A percentile compares a stretch with the other conserved stretches of the same genome.
Evolutionary conservation across 2,888 invertebrate species (phyloP).

Genomic region (Phaonia tiefii): DNA sequence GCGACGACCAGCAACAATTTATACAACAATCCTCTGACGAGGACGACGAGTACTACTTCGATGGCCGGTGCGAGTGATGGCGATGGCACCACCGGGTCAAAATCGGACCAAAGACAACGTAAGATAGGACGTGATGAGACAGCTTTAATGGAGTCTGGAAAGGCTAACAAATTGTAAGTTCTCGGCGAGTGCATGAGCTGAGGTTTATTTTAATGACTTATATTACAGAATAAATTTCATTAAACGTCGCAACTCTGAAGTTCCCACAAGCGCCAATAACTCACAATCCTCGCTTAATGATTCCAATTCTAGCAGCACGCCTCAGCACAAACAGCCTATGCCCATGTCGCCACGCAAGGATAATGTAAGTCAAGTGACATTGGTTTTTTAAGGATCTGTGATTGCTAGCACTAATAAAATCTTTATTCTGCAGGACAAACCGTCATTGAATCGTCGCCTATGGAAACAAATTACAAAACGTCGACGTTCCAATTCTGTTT

Average conservation of each 20-base stretch:
- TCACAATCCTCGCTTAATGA: conserved; percentile 79
- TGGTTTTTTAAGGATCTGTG: not conserved
- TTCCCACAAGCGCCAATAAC: conserved; percentile 73
- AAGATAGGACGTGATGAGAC: conserved; percentile 76
- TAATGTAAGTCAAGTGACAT: conserved; percentile 74
- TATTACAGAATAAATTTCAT: conserved; percentile 78
- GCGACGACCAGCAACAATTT: conserved; percentile 71
- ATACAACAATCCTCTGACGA: conserved; percentile 73
- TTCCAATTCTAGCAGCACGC: conserved; percentile 76
- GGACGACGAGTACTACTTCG: conserved; percentile 80
- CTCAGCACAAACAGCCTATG: conserved; percentile 69
- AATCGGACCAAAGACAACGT: conserved; percentile 64
- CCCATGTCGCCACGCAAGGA: conserved; percentile 80
- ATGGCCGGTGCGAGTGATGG: conserved; percentile 75
- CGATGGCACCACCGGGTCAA: conserved; percentile 63
- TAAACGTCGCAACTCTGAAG: conserved; percentile 79
- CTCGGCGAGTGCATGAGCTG: not conserved
- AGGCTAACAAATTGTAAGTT: conserved; percentile 80
- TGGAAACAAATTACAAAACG: conserved; percentile 90
- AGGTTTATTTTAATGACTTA: not conserved
- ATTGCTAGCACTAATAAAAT: not conserved
- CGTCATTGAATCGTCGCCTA: conserved; percentile 88
- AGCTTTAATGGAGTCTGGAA: conserved; percentile 80
- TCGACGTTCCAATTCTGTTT: conserved; percentile 82
- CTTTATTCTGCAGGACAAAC: conserved; percentile 84